Percentiles rank a stretch among this genome's conserved stretches.
Conservation (phyloP, 2,113 vertebrate genomes). For the Sterrhoptilus dennistouni region DNA sequence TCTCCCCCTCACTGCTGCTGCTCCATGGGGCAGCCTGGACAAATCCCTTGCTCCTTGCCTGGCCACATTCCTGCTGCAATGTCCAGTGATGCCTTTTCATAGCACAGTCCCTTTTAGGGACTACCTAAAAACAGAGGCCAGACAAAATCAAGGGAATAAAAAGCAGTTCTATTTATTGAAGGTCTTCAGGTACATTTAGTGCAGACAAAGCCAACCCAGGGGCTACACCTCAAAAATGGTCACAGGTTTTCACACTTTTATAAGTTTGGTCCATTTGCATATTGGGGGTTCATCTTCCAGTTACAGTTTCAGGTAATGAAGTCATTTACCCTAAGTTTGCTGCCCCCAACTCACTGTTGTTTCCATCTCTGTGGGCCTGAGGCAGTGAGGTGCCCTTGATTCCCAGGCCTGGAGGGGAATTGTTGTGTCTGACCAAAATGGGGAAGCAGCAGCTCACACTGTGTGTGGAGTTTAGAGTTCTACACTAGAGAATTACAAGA, state of each 20-base stretch:
- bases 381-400: not conserved
- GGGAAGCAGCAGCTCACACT: not conserved
- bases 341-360: not conserved
- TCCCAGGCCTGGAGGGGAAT: not conserved
- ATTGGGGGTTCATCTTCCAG: not conserved
- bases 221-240: not conserved
- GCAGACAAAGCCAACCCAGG: not conserved
- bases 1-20: not conserved
- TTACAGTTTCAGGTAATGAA: not conserved
- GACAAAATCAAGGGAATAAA: not conserved
- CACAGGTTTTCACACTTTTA: not conserved
- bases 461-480: not conserved
- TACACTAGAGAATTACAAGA: not conserved
- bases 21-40: not conserved
- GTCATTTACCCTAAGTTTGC: not conserved
- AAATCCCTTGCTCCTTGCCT: not conserved
- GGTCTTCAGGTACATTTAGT: not conserved
- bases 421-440: not conserved
- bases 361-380: rapidly evolving
- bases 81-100: not conserved
- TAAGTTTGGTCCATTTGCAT: not conserved
- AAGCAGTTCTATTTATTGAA: not conserved
- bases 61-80: rapidly evolving
- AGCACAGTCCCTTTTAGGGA: not conserved
- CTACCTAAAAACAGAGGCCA: not conserved